These are phyloP conservation scores for Antennarius striatus DNA, from an alignment of 2,113 vertebrate genomes.

Conservation along the genomic window DNA sequence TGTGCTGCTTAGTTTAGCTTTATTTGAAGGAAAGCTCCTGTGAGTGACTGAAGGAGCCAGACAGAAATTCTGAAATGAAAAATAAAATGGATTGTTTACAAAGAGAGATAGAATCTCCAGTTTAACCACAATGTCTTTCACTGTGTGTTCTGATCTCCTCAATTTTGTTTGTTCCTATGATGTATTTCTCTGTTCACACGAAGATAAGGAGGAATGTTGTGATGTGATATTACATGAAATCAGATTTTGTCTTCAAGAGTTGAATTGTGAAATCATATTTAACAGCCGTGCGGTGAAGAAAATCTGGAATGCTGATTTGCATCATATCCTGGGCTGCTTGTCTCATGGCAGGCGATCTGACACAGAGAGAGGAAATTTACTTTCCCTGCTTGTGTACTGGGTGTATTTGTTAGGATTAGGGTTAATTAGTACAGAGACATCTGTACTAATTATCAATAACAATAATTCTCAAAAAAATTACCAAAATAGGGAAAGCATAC, in stretches of 20 bases:
- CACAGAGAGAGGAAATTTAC: slow-evolving; percentile 49
- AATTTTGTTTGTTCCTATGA: too few species aligned
- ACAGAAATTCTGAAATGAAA: not conserved
- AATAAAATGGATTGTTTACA: too few species aligned
- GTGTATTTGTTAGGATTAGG: not conserved
- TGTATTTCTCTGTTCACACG: too few species aligned
- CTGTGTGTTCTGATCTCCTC: too few species aligned
- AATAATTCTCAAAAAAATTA: too few species aligned
- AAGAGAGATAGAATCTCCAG: too few species aligned
- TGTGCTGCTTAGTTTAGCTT: not conserved
- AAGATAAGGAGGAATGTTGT: too few species aligned
- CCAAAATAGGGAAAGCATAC: too few species aligned
- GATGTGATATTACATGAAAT: too few species aligned
- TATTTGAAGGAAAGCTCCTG: not conserved
- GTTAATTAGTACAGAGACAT: too few species aligned
- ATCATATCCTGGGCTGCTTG: slow-evolving; percentile 50
- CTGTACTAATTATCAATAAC: too few species aligned
- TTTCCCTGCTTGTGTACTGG: slow-evolving; percentile 29
- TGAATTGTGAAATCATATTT: slow-evolving; percentile 14
- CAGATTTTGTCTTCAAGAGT: not conserved
- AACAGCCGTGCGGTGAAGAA: slow-evolving; percentile 22
- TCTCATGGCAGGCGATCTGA: slow-evolving; percentile 65
- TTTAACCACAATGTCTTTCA: too few species aligned
- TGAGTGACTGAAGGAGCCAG: not conserved
- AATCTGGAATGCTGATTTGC: slow-evolving; percentile 53